Evolutionary conservation across 2,797 vertebrate genomes (phyloP).

Genomic region (Squalus acanthias): DNA sequence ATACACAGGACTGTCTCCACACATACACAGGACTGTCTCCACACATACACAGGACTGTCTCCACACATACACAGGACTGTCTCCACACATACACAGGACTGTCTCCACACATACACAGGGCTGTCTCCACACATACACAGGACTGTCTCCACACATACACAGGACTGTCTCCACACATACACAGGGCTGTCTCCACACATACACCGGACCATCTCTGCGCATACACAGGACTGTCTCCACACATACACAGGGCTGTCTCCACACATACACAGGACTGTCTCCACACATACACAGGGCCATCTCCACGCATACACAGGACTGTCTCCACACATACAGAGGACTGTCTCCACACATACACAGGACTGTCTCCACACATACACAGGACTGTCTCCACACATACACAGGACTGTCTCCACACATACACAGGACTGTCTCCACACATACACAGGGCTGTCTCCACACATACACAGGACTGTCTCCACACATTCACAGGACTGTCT

Average conservation of each 20-base stretch:
- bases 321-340: neutral
- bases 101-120: no score
- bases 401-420: neutral
- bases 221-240: neutral
- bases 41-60: neutral
- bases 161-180: neutral
- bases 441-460: no score
- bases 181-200: neutral
- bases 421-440: neutral
- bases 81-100: neutral
- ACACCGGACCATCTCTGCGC: neutral
- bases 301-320: no score
- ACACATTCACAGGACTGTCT: no score
- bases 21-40: neutral
- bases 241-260: neutral
- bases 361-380: neutral
- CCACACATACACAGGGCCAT: neutral
- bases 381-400: no score
- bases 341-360: no score
- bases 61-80: no score
- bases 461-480: neutral
- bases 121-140: neutral
- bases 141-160: no score
- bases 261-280: no score
- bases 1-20: neutral